phyloP scores from a whole-genome alignment of 2,888 invertebrate genomes.

The Nowickia ferox region DNA sequence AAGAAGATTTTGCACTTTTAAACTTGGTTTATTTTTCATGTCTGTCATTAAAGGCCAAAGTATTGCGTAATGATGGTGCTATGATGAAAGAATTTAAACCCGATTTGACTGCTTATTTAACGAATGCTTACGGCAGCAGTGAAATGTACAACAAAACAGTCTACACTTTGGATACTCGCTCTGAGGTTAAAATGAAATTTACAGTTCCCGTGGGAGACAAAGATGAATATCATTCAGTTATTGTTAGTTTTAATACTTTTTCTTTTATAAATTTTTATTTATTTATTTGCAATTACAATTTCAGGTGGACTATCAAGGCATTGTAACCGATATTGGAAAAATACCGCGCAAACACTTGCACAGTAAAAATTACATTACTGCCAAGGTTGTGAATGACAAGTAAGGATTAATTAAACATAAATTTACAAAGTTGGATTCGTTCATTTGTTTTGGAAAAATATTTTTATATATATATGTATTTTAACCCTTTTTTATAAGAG shows the following conservation, averaged over 20 bases:
- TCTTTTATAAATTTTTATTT: not conserved
- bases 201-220: conserved; percentile 80
- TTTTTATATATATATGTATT: too few relatives aligned
- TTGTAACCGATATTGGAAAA: conserved; percentile 84
- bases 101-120: conserved; percentile 83
- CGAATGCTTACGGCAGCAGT: conserved; percentile 81
- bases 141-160: conserved; percentile 81
- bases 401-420: conserved; percentile 76
- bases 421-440: not conserved
- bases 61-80: conserved; percentile 88
- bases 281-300: conserved; percentile 7
- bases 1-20: not conserved
- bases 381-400: conserved; percentile 84
- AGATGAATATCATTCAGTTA: conserved; percentile 81
- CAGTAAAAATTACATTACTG: conserved; percentile 80
- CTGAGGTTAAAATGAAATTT: conserved; percentile 81
- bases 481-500: too few relatives aligned
- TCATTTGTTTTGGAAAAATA: too few relatives aligned
- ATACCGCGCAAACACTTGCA: conserved; percentile 80
- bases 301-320: conserved; percentile 91
- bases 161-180: conserved; percentile 78
- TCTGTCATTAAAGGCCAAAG: conserved; percentile 85
- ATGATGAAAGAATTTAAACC: conserved; percentile 86
- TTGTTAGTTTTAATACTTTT: conserved; percentile 75
- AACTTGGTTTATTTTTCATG: not conserved